These are phyloP conservation scores for Drosophila ananassae DNA, from an alignment of 1,140 invertebrate species.

Conservation along the genomic window DNA sequence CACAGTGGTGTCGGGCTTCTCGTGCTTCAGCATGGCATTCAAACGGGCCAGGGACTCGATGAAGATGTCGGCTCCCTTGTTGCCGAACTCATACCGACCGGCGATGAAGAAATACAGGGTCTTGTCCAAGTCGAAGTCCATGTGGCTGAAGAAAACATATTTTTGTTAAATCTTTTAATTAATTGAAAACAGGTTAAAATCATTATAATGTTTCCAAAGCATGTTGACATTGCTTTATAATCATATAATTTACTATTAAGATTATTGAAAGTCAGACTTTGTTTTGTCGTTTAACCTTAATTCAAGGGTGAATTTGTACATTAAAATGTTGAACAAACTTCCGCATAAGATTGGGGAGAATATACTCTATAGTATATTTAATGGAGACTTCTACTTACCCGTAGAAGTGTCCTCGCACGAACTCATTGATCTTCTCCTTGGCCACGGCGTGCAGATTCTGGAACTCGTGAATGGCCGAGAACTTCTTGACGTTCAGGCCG, in stretches of 20 bases:
- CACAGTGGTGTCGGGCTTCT: too few relatives aligned
- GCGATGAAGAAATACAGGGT: conserved; percentile 99
- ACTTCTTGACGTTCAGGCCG: too few relatives aligned
- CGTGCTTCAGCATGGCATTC: conserved; percentile 98
- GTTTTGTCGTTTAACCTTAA: conserved; percentile 34
- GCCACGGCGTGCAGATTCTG: too few relatives aligned
- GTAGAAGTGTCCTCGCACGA: too few relatives aligned
- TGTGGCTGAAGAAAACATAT: conserved; percentile 89
- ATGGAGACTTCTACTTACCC: too few relatives aligned
- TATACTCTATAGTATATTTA: too few relatives aligned
- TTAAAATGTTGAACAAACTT: conserved; percentile 2
- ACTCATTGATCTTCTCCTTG: too few relatives aligned
- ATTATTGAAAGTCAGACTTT: conserved; percentile 27
- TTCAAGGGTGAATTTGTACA: conserved; percentile 28
- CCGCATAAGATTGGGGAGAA: too few relatives aligned
- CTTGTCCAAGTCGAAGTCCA: conserved; percentile 99
- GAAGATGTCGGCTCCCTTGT: conserved; percentile 99
- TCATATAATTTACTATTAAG: conserved; percentile 22
- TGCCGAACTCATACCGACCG: conserved; percentile 99
- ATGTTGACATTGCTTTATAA: conserved; percentile 5
- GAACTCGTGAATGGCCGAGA: too few relatives aligned
- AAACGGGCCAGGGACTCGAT: conserved; percentile 98
- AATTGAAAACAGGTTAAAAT: neutral
- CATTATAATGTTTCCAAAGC: neutral
- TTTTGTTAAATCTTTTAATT: neutral